Conservation (phyloP, 2,113 vertebrate genomes). For the Xenus cinereus region DNA sequence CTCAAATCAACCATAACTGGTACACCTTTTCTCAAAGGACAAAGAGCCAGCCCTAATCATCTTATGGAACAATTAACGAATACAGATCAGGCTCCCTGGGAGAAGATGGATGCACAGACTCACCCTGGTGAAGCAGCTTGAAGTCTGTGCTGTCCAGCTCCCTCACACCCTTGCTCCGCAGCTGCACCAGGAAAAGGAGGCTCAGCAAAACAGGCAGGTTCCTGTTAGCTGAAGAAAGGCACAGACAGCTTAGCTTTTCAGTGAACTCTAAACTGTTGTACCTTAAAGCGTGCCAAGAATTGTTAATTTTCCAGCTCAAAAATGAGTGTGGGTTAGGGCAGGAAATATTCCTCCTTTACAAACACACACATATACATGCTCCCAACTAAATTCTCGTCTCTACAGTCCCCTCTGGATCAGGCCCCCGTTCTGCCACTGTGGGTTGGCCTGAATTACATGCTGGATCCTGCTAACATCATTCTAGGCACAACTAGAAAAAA, state of each 20-base stretch:
- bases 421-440: background rate
- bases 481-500: background rate
- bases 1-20: background rate
- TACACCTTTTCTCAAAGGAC: background rate
- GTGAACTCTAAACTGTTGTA: background rate
- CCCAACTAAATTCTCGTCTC: background rate
- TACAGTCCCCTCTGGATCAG: background rate
- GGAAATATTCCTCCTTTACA: background rate
- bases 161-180: conserved; percentile 64
- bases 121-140: conserved; percentile 90
- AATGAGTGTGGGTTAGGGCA: background rate
- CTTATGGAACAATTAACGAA: background rate
- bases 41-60: background rate
- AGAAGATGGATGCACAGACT: conserved; percentile 19
- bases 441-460: background rate
- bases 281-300: background rate
- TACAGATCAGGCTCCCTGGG: background rate
- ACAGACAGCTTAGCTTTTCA: background rate
- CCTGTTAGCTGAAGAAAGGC: conserved; percentile 55
- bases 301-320: background rate
- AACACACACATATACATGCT: background rate
- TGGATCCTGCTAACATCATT: background rate
- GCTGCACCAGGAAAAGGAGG: conserved; percentile 83
- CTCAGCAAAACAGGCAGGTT: conserved; percentile 84
- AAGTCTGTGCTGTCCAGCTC: conserved; percentile 85